phyloP scores from a whole-genome alignment of 2,113 vertebrate genomes.

The Trochalopteron elliotii region DNA sequence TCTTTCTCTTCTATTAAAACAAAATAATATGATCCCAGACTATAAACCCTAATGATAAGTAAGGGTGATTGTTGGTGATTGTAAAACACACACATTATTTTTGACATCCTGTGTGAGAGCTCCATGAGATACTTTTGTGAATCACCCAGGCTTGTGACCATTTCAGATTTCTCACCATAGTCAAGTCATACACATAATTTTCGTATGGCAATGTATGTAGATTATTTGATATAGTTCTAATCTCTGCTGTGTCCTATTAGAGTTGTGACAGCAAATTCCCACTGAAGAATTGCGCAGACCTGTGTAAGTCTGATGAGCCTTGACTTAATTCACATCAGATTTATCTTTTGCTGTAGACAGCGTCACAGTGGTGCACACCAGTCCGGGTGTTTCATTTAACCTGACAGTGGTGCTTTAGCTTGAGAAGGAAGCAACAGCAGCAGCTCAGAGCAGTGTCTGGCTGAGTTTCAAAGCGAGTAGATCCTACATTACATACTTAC shows the following conservation, averaged over 20 bases:
- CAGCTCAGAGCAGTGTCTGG: neutral
- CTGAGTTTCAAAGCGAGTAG: neutral
- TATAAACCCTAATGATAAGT: neutral
- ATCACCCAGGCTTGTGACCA: neutral
- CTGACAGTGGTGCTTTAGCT: neutral
- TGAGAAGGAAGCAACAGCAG: neutral
- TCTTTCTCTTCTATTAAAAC: neutral
- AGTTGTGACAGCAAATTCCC: neutral
- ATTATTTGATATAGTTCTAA: constrained; percentile 12
- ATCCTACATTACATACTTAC: accelerated
- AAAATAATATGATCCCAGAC: neutral
- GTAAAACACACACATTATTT: neutral
- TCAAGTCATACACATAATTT: neutral
- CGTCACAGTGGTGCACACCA: neutral
- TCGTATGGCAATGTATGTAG: neutral
- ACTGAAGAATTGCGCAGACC: neutral
- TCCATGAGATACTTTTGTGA: neutral
- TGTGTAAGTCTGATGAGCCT: constrained; percentile 11
- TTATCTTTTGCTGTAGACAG: neutral
- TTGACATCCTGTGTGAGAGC: neutral
- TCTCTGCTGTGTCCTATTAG: constrained; percentile 11
- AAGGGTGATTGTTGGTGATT: neutral
- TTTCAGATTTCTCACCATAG: neutral
- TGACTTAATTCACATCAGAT: constrained; percentile 45
- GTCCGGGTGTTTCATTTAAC: neutral